Evolutionary conservation across 2,797 vertebrate species (phyloP), one percentile per base, ranked within the genome.

Genomic region (Etheostoma perlongum): DNA sequence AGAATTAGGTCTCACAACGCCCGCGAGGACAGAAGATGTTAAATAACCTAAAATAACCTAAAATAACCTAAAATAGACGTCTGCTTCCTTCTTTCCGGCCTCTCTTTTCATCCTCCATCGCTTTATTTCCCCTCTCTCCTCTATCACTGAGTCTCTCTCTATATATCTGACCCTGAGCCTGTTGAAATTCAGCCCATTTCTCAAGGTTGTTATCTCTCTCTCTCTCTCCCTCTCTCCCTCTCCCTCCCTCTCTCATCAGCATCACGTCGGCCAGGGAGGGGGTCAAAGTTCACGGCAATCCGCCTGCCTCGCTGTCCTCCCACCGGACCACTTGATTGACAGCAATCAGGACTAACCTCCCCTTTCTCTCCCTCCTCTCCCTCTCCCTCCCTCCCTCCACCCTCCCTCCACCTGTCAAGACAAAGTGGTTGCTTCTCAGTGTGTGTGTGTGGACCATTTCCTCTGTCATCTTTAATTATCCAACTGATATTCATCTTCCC

Each of bases 401-500:
- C 55, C 72, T 51, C 13, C 72, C 64, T 71, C 55, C 78, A 78
- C 85, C 81, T 88, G 79, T 87, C 89, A 87, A 79, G 84, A 87
- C 83, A 84, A 78, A 83, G 73, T 80, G 85, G 67, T 44, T 73
- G 51, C 48, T 23, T 19, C 9, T 61, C 46, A 78, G 62, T 64
- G 57, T 62, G 16, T 58, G 70, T 54, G 79, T 53, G 79, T 70
- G 54, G 53, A 71, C 76, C 49, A 96, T 96, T 97, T 97, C 96
- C 96, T 96, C 97, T 97, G 97, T 98, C 97, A 96, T 97, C 98
- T 98, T 97, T 98, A 98, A 99, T 99, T 98, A 98, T 98, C 97
- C 97, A 98, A 98, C 98, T 97, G 95, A 97, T 98, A 98, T 99
- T 98, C 97, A 97, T 74, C 74, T 81, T 77, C 64, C 25, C 3